Conservation (phyloP, 2,888 invertebrate genomes). For the Stomorhina lunata region DNA sequence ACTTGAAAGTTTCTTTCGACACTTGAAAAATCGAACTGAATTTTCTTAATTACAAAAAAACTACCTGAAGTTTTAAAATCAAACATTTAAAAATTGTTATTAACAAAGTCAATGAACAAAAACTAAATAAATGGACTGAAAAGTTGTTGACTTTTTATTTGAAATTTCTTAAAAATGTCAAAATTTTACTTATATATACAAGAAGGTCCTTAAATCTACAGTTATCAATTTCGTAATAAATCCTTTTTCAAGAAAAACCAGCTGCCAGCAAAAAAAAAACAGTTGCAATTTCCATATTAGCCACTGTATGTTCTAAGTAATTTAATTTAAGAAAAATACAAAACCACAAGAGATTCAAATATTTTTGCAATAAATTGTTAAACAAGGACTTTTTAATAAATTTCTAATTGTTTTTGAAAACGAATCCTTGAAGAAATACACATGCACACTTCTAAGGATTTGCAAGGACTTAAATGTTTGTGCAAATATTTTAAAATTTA, state of each 20-base stretch:
- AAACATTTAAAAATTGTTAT: too few relatives aligned
- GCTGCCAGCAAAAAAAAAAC: not conserved
- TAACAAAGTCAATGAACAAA: too few relatives aligned
- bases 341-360: constrained; percentile 44
- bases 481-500: constrained; percentile 44
- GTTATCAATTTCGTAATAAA: not conserved
- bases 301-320: not conserved
- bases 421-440: not conserved
- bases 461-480: constrained; percentile 49
- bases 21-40: too few relatives aligned
- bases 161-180: too few relatives aligned
- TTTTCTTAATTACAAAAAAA: too few relatives aligned
- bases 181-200: too few relatives aligned
- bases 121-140: too few relatives aligned
- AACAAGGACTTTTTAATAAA: constrained; percentile 45
- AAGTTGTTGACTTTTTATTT: too few relatives aligned
- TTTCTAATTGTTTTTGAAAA: constrained; percentile 36
- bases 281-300: constrained; percentile 33
- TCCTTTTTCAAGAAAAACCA: not conserved
- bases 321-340: not conserved
- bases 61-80: too few relatives aligned
- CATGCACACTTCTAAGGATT: constrained; percentile 6
- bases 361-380: not conserved
- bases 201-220: not conserved
- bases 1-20: too few relatives aligned